A percentile compares a stretch with the other conserved stretches of the same genome.
These are phyloP conservation scores for Apamea sordens DNA, from an alignment of 2,888 invertebrate genomes.

Conservation along the genomic window DNA sequence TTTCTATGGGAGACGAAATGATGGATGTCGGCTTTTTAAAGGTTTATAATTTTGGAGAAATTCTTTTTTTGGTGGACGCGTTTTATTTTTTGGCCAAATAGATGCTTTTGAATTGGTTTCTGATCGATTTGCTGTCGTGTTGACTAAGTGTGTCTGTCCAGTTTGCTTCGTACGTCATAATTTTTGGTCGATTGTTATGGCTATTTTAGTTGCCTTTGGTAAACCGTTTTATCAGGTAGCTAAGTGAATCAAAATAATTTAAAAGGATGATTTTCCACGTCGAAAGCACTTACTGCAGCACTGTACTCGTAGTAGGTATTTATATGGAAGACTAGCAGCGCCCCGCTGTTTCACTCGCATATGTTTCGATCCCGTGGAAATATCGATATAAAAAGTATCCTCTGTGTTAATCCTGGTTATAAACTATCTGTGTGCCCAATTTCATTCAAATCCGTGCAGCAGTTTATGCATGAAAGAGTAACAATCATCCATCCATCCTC, in stretches of 20 bases:
- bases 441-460: too few relatives aligned
- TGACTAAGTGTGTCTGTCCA: not conserved
- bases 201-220: not conserved
- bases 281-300: not conserved
- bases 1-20: constrained; percentile 72
- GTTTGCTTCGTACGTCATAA: not conserved
- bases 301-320: not conserved
- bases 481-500: too few relatives aligned
- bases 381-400: too few relatives aligned
- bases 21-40: constrained; percentile 69
- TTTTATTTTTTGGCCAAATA: not conserved
- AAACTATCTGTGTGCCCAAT: too few relatives aligned
- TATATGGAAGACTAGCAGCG: not conserved
- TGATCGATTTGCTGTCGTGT: not conserved
- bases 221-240: not conserved
- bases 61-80: not conserved
- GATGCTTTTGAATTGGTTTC: not conserved
- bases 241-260: not conserved
- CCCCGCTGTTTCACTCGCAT: too few relatives aligned
- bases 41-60: constrained; percentile 30
- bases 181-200: not conserved
- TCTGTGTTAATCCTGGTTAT: too few relatives aligned
- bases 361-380: too few relatives aligned
- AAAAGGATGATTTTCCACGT: not conserved
- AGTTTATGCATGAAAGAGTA: too few relatives aligned